A percentile compares a stretch with the other conserved stretches of the same genome.
These are phyloP conservation scores for Carterocephalus palaemon DNA, from an alignment of 2,888 invertebrate species.

Conservation along the genomic window DNA sequence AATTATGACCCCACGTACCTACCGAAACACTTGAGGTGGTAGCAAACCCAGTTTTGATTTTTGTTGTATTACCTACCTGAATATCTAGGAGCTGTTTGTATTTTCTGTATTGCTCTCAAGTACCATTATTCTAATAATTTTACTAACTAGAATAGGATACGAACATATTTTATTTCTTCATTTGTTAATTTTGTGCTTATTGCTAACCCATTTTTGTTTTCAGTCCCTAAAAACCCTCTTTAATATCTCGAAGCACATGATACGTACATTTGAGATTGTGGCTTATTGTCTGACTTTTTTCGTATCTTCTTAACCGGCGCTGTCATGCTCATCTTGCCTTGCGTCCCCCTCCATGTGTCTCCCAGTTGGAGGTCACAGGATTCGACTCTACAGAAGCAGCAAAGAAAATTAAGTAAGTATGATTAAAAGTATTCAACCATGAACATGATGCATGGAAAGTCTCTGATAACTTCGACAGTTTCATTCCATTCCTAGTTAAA, in stretches of 20 bases:
- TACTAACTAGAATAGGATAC: no score
- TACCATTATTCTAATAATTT: no score
- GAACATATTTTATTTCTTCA: no score
- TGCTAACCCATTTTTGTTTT: constrained; percentile 8
- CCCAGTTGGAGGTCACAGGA: constrained; percentile 90
- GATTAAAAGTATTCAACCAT: constrained; percentile 44
- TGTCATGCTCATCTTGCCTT: constrained; percentile 91
- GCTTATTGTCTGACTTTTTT: constrained; percentile 84
- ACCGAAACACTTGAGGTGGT: not conserved
- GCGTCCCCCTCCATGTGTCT: constrained; percentile 86
- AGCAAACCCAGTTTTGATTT: not conserved
- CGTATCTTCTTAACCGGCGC: constrained; percentile 83
- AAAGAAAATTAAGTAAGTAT: constrained; percentile 73
- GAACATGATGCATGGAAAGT: constrained; percentile 12
- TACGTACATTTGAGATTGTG: constrained; percentile 82
- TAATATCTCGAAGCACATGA: constrained; percentile 60
- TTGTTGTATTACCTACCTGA: not conserved
- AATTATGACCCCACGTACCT: constrained; percentile 3
- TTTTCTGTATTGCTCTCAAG: no score
- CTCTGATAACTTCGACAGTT: constrained; percentile 4
- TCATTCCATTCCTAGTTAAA: not conserved
- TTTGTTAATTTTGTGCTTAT: not conserved
- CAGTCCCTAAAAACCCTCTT: constrained; percentile 31
- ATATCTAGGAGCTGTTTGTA: no score
- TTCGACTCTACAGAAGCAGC: constrained; percentile 86